phyloP scores from a whole-genome alignment of 2,797 vertebrate species.

The Acipenser oxyrinchus region DNA sequence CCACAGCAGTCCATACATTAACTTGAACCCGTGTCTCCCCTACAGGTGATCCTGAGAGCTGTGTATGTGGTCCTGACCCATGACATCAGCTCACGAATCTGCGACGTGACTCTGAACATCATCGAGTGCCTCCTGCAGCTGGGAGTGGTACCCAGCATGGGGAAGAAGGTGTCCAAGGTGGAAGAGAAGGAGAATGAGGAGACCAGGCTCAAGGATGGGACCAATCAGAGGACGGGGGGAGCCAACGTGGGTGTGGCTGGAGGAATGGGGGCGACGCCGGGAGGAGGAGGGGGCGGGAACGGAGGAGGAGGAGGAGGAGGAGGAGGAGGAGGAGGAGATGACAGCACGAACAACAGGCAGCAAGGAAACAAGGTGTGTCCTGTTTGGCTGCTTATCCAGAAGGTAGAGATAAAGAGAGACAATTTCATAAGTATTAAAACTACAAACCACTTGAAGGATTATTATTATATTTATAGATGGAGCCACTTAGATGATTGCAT shows the following conservation, averaged over 20 bases:
- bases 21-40: background rate
- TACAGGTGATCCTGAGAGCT: constrained; percentile 83
- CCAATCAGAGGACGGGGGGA: constrained; percentile 62
- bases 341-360: constrained; percentile 83
- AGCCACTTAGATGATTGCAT: too few relatives aligned
- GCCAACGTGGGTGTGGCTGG: constrained; percentile 57
- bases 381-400: background rate
- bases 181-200: constrained; percentile 91
- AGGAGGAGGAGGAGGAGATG: constrained; percentile 76
- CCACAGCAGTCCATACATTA: too few relatives aligned
- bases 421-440: too few relatives aligned
- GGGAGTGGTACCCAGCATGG: constrained; percentile 81
- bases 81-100: constrained; percentile 94
- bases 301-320: constrained; percentile 58
- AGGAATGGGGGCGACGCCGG: constrained; percentile 52
- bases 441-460: too few relatives aligned
- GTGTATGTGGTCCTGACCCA: constrained; percentile 88
- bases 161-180: constrained; percentile 75
- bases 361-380: constrained; percentile 71
- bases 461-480: too few relatives aligned
- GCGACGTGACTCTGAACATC: constrained; percentile 89
- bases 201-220: constrained; percentile 70
- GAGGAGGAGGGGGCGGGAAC: constrained; percentile 49
- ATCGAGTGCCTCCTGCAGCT: constrained; percentile 93
- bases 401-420: background rate